Percentiles rank a stretch among this genome's conserved stretches.
Conservation (phyloP, 2,113 vertebrate species). For the Variabilichromis moorii region DNA sequence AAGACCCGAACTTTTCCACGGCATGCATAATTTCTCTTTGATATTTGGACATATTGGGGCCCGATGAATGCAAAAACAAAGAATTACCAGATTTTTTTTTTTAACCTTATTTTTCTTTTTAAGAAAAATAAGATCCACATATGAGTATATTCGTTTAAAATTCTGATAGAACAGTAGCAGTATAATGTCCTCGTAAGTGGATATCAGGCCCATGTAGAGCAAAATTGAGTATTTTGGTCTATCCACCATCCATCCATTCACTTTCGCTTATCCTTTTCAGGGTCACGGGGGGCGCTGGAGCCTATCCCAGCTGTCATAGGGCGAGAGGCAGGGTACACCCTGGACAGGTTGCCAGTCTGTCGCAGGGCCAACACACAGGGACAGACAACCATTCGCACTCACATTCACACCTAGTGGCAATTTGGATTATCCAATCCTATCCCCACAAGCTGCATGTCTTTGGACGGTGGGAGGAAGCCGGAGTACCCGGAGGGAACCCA, state of each 20-base stretch:
- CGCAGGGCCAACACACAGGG: fast-evolving
- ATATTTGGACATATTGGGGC: fast-evolving
- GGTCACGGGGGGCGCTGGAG: background rate
- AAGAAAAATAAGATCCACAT: background rate
- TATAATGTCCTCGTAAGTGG: background rate
- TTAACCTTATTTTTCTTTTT: background rate
- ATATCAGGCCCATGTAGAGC: background rate
- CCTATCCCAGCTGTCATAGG: background rate
- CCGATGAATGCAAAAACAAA: background rate
- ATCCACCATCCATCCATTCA: background rate
- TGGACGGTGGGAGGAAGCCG: fast-evolving
- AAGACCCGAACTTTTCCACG: background rate
- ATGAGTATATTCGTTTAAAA: background rate
- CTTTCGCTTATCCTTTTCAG: background rate
- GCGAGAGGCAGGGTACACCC: fast-evolving
- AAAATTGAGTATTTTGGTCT: background rate
- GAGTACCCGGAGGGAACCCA: background rate
- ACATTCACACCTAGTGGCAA: background rate
- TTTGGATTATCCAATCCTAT: background rate
- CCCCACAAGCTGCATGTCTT: background rate
- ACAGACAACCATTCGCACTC: background rate
- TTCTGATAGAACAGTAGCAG: background rate
- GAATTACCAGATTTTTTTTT: background rate
- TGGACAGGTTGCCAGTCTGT: background rate
- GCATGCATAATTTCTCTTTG: background rate